Conservation (phyloP, 2,797 vertebrate species). For the Hippoglossus hippoglossus region DNA sequence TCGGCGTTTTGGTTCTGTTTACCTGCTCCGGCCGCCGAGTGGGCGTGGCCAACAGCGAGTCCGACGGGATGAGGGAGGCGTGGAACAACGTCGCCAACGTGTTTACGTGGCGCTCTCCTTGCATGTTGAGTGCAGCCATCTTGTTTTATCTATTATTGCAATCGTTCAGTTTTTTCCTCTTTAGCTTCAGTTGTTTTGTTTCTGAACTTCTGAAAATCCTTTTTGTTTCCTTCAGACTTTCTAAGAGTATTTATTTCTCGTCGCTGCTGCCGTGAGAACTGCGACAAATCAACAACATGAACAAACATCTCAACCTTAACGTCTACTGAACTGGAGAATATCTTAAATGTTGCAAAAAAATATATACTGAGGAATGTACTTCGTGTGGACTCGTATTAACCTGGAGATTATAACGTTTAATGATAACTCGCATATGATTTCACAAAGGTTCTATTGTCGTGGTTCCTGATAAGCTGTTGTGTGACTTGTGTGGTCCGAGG, state of each 20-base stretch:
- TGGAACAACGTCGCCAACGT: neutral
- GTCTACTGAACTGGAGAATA: slow-evolving; percentile 62
- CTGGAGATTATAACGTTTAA: slow-evolving; percentile 57
- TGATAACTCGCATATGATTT: slow-evolving; percentile 48
- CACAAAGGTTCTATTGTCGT: slow-evolving; percentile 62
- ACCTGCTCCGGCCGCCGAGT: slow-evolving; percentile 31
- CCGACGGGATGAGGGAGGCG: slow-evolving; percentile 20
- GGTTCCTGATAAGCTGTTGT: slow-evolving; percentile 65
- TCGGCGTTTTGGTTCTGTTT: slow-evolving; percentile 33
- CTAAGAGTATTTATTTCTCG: slow-evolving; percentile 57
- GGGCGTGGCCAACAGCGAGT: slow-evolving; percentile 22
- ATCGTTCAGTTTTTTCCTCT: slow-evolving; percentile 1
- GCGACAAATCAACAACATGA: slow-evolving; percentile 55
- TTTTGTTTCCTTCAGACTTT: slow-evolving; percentile 42
- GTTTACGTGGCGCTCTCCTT: slow-evolving; percentile 63
- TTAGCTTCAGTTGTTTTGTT: slow-evolving; percentile 36
- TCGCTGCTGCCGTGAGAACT: slow-evolving; percentile 72
- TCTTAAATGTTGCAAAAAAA: slow-evolving; percentile 72
- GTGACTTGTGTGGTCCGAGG: slow-evolving; percentile 52
- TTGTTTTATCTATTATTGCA: slow-evolving; percentile 42
- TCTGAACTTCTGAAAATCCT: slow-evolving; percentile 51
- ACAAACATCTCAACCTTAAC: slow-evolving; percentile 55
- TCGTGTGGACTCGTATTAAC: slow-evolving; percentile 76
- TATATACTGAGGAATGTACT: slow-evolving; percentile 80
- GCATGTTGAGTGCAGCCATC: slow-evolving; percentile 67